These are phyloP conservation scores for Oncorhynchus clarkii DNA, from an alignment of 2,113 vertebrate species.

Conservation along the genomic window DNA sequence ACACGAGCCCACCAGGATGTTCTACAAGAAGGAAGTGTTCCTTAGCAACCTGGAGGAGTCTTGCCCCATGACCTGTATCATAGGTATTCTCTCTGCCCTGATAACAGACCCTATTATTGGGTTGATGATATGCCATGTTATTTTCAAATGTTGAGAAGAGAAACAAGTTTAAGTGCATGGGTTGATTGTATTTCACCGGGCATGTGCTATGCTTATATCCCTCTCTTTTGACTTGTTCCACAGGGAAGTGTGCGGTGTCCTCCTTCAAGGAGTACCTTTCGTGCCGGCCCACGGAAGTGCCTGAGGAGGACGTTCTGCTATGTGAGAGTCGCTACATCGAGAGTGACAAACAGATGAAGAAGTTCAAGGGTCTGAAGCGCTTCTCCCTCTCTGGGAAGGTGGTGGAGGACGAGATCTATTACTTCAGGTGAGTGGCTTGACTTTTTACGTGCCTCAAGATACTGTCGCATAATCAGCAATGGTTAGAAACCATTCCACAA, in stretches of 20 bases:
- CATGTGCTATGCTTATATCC: not conserved
- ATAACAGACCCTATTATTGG: not conserved
- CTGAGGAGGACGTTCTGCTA: constrained; percentile 91
- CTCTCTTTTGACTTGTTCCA: constrained; percentile 18
- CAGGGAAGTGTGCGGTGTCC: constrained; percentile 93
- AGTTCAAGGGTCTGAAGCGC: constrained; percentile 96
- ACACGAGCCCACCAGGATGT: constrained; percentile 99
- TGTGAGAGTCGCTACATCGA: constrained; percentile 99
- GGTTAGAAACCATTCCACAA: not conserved
- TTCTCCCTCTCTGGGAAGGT: constrained; percentile 97
- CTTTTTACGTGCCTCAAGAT: not conserved
- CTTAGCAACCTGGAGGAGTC: constrained; percentile 96
- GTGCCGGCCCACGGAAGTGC: constrained; percentile 93
- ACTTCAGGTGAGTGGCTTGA: constrained; percentile 83
- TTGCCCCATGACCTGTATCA: constrained; percentile 94
- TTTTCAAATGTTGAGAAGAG: not conserved
- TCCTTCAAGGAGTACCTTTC: constrained; percentile 98
- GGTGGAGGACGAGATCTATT: constrained; percentile 97
- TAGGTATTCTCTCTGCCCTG: constrained; percentile 73
- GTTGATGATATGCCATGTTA: not conserved
- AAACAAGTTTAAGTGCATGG: not conserved
- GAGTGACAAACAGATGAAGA: constrained; percentile 98
- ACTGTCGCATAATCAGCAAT: not conserved
- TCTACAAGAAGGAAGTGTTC: constrained; percentile 99
- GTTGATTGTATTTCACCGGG: not conserved